These are phyloP conservation scores for Drosophila aldrichi DNA, from an alignment of 2,888 invertebrate species.

Conservation along the genomic window DNA sequence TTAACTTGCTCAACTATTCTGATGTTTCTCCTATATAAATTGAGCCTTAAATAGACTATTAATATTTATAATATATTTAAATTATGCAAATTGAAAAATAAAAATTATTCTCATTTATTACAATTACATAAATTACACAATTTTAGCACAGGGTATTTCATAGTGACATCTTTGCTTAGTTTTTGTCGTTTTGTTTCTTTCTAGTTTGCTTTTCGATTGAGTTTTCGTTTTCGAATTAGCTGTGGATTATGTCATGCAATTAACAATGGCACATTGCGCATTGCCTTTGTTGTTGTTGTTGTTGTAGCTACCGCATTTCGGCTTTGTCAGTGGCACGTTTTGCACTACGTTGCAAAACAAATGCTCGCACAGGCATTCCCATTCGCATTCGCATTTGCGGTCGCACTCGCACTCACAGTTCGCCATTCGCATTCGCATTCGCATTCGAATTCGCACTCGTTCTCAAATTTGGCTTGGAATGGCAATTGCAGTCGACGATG, in stretches of 20 bases:
- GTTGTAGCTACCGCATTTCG: constrained; percentile 51
- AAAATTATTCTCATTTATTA: too few species aligned
- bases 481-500: constrained; percentile 46
- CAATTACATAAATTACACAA: too few species aligned
- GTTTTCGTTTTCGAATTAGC: constrained; percentile 76
- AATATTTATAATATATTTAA: too few species aligned
- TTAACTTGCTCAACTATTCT: too few species aligned
- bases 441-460: constrained; percentile 51
- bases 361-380: constrained; percentile 21
- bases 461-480: constrained; percentile 32
- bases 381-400: constrained; percentile 2
- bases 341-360: constrained; percentile 47
- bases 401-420: constrained; percentile 40
- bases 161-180: constrained; percentile 7
- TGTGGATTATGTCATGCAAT: constrained; percentile 79
- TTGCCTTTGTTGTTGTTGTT: constrained; percentile 37
- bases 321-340: constrained; percentile 72
- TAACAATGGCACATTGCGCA: constrained; percentile 73
- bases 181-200: constrained; percentile 15
- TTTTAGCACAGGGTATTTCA: constrained; percentile 8
- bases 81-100: too few species aligned
- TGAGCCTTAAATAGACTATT: too few species aligned
- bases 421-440: constrained; percentile 50
- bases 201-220: constrained; percentile 63
- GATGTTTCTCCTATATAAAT: too few species aligned